phyloP scores from a whole-genome alignment of 2,797 vertebrate species.

The Carduelis carduelis region DNA sequence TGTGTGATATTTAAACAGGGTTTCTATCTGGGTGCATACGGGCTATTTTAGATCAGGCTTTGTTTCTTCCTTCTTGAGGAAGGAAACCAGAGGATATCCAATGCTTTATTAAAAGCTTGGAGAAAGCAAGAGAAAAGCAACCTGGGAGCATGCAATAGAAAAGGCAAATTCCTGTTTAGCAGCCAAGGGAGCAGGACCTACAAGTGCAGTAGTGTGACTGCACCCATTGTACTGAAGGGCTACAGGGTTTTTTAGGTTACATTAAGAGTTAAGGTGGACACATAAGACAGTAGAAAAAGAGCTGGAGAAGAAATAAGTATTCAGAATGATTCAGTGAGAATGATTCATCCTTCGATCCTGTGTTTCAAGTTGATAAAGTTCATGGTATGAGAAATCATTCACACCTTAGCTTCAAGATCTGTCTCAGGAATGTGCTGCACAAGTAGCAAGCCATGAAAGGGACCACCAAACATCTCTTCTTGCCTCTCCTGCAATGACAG shows the following conservation, averaged over 20 bases:
- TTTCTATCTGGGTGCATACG: background rate
- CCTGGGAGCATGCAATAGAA: background rate
- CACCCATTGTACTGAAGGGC: background rate
- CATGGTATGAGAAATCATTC: background rate
- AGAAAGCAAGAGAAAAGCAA: background rate
- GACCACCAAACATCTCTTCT: background rate
- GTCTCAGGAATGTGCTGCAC: background rate
- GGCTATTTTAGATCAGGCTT: background rate
- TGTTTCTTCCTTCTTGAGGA: background rate
- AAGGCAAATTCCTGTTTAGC: background rate
- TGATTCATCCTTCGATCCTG: background rate
- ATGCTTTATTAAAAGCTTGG: background rate
- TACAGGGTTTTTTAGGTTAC: background rate
- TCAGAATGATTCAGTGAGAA: background rate
- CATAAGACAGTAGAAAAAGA: background rate
- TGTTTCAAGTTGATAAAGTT: background rate
- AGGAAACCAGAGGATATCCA: background rate
- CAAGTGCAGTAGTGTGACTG: background rate
- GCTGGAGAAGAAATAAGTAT: background rate
- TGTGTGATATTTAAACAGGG: accelerated
- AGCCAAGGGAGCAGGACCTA: background rate
- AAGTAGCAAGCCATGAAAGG: background rate
- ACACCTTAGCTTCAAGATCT: background rate
- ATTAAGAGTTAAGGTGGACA: background rate
- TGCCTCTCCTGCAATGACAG: background rate